A percentile compares a stretch with the other conserved stretches of the same genome.
Conservation (phyloP, 2,888 invertebrate species). For the Drosophila pegasa region DNA sequence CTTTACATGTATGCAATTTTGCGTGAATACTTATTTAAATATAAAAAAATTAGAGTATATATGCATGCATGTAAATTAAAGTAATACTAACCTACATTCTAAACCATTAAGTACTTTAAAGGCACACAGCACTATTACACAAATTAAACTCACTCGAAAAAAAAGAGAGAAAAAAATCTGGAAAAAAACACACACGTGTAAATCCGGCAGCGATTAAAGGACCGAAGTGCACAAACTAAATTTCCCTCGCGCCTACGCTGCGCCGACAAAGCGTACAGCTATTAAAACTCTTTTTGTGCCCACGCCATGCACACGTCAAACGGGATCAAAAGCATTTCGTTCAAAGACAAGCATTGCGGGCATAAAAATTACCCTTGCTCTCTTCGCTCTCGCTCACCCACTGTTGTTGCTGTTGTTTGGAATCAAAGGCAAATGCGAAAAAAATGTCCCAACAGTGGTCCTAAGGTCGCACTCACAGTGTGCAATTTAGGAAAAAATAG, state of each 20-base stretch:
- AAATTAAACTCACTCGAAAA: background rate
- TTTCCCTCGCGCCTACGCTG: background rate
- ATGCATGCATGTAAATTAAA: background rate
- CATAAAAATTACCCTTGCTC: background rate
- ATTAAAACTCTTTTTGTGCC: constrained; percentile 8
- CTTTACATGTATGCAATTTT: background rate
- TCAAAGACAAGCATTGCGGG: constrained; percentile 3
- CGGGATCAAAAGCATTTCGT: constrained; percentile 9
- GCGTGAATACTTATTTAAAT: background rate
- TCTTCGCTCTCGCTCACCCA: background rate
- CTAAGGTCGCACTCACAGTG: background rate
- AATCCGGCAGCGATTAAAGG: background rate
- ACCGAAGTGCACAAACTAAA: constrained; percentile 5
- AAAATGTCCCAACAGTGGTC: constrained; percentile 2
- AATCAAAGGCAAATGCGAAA: background rate
- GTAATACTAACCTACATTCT: background rate
- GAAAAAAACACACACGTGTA: background rate
- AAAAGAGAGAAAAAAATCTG: background rate
- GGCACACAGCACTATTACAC: background rate
- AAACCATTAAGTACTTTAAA: background rate
- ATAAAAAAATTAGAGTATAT: background rate
- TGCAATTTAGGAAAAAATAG: background rate
- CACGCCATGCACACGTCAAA: constrained; percentile 4
- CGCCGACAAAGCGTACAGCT: constrained; percentile 1
- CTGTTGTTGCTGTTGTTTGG: background rate